Conservation (phyloP, 2,888 invertebrate genomes). For the Ormia ochracea region DNA sequence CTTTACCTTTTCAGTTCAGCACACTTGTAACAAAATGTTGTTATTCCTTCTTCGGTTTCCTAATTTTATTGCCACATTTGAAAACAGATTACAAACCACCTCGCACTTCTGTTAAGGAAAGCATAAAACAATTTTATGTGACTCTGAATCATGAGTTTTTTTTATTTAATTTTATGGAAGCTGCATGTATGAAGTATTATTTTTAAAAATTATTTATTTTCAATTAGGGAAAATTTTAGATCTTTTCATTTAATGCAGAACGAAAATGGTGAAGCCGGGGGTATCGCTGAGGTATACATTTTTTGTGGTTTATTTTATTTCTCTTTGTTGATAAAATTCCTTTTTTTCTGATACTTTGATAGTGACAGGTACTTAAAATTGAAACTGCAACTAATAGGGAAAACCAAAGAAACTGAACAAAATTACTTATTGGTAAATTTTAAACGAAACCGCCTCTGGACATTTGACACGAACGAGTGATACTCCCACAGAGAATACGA, state of each 20-base stretch:
- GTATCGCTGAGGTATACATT: too few relatives aligned
- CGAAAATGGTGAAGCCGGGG: too few relatives aligned
- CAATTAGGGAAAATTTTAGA: too few relatives aligned
- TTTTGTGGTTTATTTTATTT: too few relatives aligned
- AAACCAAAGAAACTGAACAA: conserved; percentile 1
- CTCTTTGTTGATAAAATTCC: too few relatives aligned
- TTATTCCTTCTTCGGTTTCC: conserved; percentile 11
- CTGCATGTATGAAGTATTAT: too few relatives aligned
- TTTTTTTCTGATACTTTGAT: too few relatives aligned
- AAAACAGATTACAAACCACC: conserved; percentile 44
- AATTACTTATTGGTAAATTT: conserved; percentile 66
- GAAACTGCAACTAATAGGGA: neutral
- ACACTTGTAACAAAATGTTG: conserved; percentile 6
- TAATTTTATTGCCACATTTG: conserved; percentile 56
- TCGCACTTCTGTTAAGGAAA: conserved; percentile 39
- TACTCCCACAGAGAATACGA: conserved; percentile 47
- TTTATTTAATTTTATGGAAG: neutral
- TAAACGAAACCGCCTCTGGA: conserved; percentile 67
- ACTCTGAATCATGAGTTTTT: neutral
- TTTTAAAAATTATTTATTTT: too few relatives aligned
- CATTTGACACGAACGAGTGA: conserved; percentile 67
- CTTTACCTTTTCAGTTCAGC: neutral
- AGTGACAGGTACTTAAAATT: conserved; percentile 42
- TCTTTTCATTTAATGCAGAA: too few relatives aligned
- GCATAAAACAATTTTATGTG: neutral